Evolutionary conservation across 2,888 invertebrate genomes (phyloP), one percentile per base, ranked within the genome.

Genomic region (Galerucella nymphaeae): DNA sequence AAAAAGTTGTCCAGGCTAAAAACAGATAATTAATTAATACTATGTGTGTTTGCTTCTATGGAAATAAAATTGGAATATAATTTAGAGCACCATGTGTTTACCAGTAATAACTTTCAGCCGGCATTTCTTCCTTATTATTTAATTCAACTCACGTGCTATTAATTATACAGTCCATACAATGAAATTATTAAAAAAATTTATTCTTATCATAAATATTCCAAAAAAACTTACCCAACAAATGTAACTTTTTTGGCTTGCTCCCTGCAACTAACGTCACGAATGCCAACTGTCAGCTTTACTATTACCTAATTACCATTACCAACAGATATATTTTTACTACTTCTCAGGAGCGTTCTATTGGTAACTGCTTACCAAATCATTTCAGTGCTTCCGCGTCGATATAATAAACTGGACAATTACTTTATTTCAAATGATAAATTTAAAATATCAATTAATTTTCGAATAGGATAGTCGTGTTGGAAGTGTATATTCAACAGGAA

Each of bases 1-100:
- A 87, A 87, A 82, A 87, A 87, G 79, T 87, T 87, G 81, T 87
- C 87, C 73, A 84, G 83, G 80, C 87, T 86, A 84, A 66, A 79
- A 71, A 81, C 72, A 74, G 58, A 50, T 57, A 23, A 66, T 30
- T 23, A 58, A 65, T 59, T 23, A 67, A 23, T 16, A 53, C n/a
- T 41, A 41, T 63, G 20, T 71, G 53, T 58, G 58, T 55, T 10
- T 55, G 61, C 41, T 62, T 68, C 66, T 64, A 67, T 67, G 61
- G 67, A 50, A 59, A 70, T 59, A 57, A 72, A 66, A 66, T 61
- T 66, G 45, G 59, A 50, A 61, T 57, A 65, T 69, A 62, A 57
- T 71, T 70, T 48, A 57, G 30, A 45, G 53, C 41, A 45, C 42
- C 59, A 50, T 67, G 50, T 59, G 64, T 67, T 80, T 80, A 81